These are phyloP conservation scores for Meganola albula DNA, from an alignment of 2,888 invertebrate genomes.

Conservation along the genomic window DNA sequence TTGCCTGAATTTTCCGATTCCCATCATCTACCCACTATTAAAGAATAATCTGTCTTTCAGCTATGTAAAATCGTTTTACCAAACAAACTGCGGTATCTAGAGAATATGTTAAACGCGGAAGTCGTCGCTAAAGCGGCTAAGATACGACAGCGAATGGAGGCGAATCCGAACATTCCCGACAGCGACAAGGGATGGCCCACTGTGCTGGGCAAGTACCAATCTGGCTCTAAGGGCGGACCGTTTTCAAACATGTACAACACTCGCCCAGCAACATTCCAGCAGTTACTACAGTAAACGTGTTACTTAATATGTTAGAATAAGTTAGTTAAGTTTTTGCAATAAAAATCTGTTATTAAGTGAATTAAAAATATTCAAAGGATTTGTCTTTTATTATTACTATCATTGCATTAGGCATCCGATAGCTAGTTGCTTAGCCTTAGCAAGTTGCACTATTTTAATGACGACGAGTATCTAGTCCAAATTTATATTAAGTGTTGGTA, in stretches of 20 bases:
- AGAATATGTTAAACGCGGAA: conserved; percentile 67
- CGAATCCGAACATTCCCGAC: conserved; percentile 53
- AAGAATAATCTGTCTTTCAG: too few relatives aligned
- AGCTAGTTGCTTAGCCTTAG: too few relatives aligned
- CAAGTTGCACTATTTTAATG: too few relatives aligned
- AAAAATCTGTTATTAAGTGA: too few relatives aligned
- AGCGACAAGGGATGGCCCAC: conserved; percentile 60
- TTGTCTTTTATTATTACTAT: too few relatives aligned
- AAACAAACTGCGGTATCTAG: conserved; percentile 61
- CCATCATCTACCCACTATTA: too few relatives aligned
- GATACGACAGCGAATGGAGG: conserved; percentile 56
- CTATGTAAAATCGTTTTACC: conserved; percentile 63
- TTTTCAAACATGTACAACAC: conserved; percentile 37
- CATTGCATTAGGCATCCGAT: too few relatives aligned
- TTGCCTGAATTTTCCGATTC: too few relatives aligned
- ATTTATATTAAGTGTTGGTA: too few relatives aligned
- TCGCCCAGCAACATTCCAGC: conserved; percentile 38
- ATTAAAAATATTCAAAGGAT: too few relatives aligned
- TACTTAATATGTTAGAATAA: background rate
- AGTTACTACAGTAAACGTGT: too few relatives aligned
- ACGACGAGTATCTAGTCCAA: too few relatives aligned
- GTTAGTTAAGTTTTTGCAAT: conserved; percentile 4
- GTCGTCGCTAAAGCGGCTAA: conserved; percentile 64
- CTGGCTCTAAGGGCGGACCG: conserved; percentile 41
- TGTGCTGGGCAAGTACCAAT: conserved; percentile 53